Evolutionary conservation across 2,113 vertebrate genomes (phyloP).

Genomic region (Chaetops frenatus): DNA sequence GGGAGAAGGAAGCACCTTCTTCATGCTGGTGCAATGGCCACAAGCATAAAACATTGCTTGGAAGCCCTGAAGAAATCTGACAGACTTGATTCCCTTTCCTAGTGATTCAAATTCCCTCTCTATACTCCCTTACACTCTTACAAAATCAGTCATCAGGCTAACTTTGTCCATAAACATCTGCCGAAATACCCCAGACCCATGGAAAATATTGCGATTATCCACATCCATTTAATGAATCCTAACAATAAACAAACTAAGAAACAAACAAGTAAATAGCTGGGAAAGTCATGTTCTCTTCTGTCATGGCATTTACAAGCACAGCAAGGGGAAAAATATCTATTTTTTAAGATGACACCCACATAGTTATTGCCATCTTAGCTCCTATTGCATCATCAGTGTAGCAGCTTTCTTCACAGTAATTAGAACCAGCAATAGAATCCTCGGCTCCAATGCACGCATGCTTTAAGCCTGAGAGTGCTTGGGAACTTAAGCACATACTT

Average conservation of each 20-base stretch:
- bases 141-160: background rate
- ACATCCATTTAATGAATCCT: background rate
- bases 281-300: background rate
- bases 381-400: background rate
- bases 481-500: background rate
- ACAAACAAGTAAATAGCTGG: background rate
- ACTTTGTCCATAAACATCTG: background rate
- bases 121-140: background rate
- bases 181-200: background rate
- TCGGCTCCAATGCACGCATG: background rate
- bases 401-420: background rate
- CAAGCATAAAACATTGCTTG: background rate
- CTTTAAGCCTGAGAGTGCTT: background rate
- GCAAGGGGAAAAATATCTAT: background rate
- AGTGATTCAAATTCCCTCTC: background rate
- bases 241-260: background rate
- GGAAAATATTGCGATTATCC: background rate
- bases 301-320: background rate
- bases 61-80: background rate
- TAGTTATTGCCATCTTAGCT: background rate
- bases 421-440: background rate
- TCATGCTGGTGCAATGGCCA: background rate
- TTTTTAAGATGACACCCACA: background rate
- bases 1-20: background rate
- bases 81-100: background rate